Evolutionary conservation across 2,888 invertebrate genomes (phyloP).

Genomic region (Phrixothrix hirtus): DNA sequence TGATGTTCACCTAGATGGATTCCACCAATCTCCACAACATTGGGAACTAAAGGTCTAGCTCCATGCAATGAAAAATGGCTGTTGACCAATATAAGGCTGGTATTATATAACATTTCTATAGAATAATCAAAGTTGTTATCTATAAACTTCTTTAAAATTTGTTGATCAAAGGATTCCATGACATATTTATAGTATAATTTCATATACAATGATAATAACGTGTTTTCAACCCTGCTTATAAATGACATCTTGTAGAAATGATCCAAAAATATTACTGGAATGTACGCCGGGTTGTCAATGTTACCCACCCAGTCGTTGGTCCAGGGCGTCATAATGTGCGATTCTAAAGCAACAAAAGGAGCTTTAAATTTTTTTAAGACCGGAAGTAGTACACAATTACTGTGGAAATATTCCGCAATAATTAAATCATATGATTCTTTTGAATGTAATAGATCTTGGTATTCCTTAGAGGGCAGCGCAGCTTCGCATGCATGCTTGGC

Average conservation of each 20-base stretch:
- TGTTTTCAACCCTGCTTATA: constrained; percentile 39
- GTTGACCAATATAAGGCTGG: constrained; percentile 58
- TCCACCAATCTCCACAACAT: constrained; percentile 60
- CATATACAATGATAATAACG: constrained; percentile 21
- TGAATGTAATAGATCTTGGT: constrained; percentile 10
- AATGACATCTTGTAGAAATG: constrained; percentile 38
- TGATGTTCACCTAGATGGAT: constrained; percentile 55
- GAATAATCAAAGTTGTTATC: constrained; percentile 40
- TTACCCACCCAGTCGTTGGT: constrained; percentile 55
- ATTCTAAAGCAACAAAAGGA: constrained; percentile 59
- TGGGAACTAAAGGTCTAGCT: constrained; percentile 56
- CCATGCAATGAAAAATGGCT: constrained; percentile 56
- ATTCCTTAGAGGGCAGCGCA: constrained; percentile 38
- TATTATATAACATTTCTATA: constrained; percentile 53
- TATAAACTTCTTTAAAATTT: constrained; percentile 36
- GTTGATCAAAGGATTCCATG: constrained; percentile 20
- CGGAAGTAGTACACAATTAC: constrained; percentile 66
- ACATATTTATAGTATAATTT: constrained; percentile 6
- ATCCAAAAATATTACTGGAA: constrained; percentile 55
- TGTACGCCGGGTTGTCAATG: constrained; percentile 56
- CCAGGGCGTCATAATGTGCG: constrained; percentile 58
- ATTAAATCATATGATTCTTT: constrained; percentile 66
- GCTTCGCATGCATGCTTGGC: constrained; percentile 17
- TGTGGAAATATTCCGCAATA: constrained; percentile 71
- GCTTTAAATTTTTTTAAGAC: constrained; percentile 65